Conservation (phyloP, 2,113 vertebrate species). For the Malurus cyaneus region DNA sequence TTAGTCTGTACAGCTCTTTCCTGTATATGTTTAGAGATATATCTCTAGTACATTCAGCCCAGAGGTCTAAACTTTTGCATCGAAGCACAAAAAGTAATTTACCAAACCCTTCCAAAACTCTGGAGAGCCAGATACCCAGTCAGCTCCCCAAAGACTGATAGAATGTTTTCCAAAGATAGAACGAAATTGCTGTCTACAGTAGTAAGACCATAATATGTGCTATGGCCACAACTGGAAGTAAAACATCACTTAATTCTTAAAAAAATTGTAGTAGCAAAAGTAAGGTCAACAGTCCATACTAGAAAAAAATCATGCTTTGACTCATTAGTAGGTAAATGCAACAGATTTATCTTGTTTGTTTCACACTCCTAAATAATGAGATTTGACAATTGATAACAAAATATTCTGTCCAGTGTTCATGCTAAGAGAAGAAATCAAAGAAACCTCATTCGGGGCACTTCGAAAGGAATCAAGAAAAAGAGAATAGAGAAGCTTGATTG, state of each 20-base stretch:
- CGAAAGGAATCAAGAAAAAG: not conserved
- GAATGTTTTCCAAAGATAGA: not conserved
- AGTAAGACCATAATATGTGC: not conserved
- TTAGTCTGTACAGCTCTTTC: not conserved
- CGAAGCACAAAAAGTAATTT: not conserved
- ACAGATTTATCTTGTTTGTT: not conserved
- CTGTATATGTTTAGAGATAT: not conserved
- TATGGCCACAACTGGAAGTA: not conserved
- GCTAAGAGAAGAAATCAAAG: not conserved
- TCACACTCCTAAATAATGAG: not conserved
- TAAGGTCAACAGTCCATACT: not conserved
- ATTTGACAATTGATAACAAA: not conserved
- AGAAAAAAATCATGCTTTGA: not conserved
- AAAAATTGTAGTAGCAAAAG: not conserved
- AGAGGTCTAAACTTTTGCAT: not conserved
- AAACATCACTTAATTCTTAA: not conserved
- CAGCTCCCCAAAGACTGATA: not conserved
- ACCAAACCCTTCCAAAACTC: not conserved
- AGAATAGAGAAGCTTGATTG: not conserved
- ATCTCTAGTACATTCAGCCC: not conserved
- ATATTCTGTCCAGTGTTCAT: not conserved
- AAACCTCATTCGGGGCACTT: not conserved
- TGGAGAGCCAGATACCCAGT: not conserved
- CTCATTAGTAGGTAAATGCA: not conserved
- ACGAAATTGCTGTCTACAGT: not conserved